A percentile compares a stretch with the other conserved stretches of the same genome.
These are phyloP conservation scores for Drosophila neocordata DNA, from an alignment of 1,140 invertebrate genomes.

Conservation along the genomic window DNA sequence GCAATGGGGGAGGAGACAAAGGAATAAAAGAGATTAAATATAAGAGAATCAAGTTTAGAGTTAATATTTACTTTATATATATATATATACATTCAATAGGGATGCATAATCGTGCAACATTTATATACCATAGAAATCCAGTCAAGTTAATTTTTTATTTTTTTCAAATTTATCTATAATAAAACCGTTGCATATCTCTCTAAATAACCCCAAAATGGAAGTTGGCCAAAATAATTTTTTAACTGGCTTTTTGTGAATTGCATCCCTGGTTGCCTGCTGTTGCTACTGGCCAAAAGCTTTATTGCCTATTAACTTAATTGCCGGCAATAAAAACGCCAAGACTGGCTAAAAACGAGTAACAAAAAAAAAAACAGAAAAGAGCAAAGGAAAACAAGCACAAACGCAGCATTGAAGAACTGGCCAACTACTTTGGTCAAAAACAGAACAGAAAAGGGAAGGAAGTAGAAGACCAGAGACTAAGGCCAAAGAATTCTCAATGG, in stretches of 20 bases:
- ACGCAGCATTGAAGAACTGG: conserved; percentile 38
- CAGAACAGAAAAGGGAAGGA: background rate
- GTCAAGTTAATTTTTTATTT: too few species aligned
- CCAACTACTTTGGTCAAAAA: conserved; percentile 38
- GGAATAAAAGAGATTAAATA: background rate
- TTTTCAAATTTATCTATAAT: too few species aligned
- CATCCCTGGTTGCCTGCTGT: conserved; percentile 9
- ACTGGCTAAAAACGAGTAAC: conserved; percentile 37
- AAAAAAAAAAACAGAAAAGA: conserved; percentile 8
- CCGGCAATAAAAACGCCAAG: conserved; percentile 64
- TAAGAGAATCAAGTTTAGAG: conserved; percentile 14
- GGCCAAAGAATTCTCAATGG: conserved; percentile 1
- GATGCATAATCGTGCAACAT: conserved; percentile 14
- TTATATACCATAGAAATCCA: background rate
- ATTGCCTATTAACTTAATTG: conserved; percentile 74
- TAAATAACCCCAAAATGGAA: too few species aligned
- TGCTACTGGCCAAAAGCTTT: conserved; percentile 50
- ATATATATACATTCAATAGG: background rate
- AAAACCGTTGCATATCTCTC: too few species aligned
- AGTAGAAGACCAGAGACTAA: background rate
- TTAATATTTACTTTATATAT: background rate
- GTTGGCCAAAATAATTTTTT: too few species aligned
- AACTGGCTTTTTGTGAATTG: conserved; percentile 4
- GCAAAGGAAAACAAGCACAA: conserved; percentile 11
- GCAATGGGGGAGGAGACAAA: background rate